Evolutionary conservation across 53 echinoderm and acorn worm genomes (phyloP), one percentile per base, ranked within the genome.

Genomic region (Apostichopus leukothele): DNA sequence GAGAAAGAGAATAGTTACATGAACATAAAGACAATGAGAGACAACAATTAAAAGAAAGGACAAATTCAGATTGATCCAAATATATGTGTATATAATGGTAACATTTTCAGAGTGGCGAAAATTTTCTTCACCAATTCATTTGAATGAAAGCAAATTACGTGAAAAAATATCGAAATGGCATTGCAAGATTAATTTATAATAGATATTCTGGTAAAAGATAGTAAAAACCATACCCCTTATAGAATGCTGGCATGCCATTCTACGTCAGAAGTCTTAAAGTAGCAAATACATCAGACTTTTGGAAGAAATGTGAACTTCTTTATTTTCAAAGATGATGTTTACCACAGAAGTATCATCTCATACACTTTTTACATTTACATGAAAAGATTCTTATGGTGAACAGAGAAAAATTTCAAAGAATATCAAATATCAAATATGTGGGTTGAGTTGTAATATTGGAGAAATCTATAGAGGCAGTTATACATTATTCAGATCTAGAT

Each of bases 101-200:
- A 63, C 63, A 63, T 63, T 63, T 63, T 63, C 63, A 63, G 63
- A 63, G 63, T 63, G 63, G 63, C 63, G 16, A 63, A 63, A 63
- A 63, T 9, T 63, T 61, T 39, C 39, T 39, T 16, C 11, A 63
- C 63, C 63, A 14, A 63, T 63, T 13, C 11, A 63, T 63, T 63
- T 63, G 63, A 63, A 63, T 63, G 63, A 63, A 63, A 63, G 63
- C 63, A 63, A 63, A 63, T 39, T 63, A 63, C 63, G 63, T 63
- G 63, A 13, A 63, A 63, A 63, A 63, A 63, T 63, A 63, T 63
- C 10, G 63, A 63, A 63, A 63, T 63, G 63, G 63, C 63, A 63
- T 63, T 5, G 63, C 63, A 63, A 63, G 63, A 63, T 63, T 63
- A 0, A 63, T 13, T 63, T 63, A 63, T 63, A 7, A 11, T 63